phyloP scores from a whole-genome alignment of 2,797 vertebrate genomes.

The Anabas testudineus region DNA sequence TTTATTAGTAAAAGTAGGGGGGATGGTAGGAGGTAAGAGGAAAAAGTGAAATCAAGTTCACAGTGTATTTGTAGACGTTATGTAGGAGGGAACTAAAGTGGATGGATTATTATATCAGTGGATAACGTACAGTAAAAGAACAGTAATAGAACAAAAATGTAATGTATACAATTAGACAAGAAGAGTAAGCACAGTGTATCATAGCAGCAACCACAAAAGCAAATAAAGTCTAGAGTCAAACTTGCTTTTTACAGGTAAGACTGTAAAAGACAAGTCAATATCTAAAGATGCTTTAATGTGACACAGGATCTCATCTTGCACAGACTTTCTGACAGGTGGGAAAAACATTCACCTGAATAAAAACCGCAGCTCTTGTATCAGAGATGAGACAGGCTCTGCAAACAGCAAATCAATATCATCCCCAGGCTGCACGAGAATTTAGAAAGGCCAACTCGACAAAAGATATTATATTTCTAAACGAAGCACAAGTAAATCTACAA shows the following conservation, averaged over 20 bases:
- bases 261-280: slow-evolving; percentile 45
- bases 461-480: slow-evolving; percentile 58
- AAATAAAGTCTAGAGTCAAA: too few species aligned
- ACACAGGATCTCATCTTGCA: slow-evolving; percentile 51
- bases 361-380: slow-evolving; percentile 65
- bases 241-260: not conserved
- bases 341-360: slow-evolving; percentile 73
- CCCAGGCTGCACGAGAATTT: slow-evolving; percentile 72
- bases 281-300: slow-evolving; percentile 60
- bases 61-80: slow-evolving; percentile 59
- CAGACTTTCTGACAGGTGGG: slow-evolving; percentile 76
- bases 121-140: not conserved
- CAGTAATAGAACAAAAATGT: slow-evolving; percentile 7
- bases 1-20: slow-evolving; percentile 89
- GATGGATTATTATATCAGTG: slow-evolving; percentile 53
- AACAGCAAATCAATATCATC: slow-evolving; percentile 83
- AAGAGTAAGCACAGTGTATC: not conserved
- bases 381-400: slow-evolving; percentile 72
- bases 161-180: slow-evolving; percentile 3
- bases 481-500: slow-evolving; percentile 58
- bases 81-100: slow-evolving; percentile 45
- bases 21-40: slow-evolving; percentile 61
- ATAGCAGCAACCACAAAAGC: not conserved
- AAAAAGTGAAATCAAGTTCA: slow-evolving; percentile 79
- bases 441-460: slow-evolving; percentile 49